phyloP scores from a whole-genome alignment of 2,888 invertebrate genomes.

The Drosophila mettleri region DNA sequence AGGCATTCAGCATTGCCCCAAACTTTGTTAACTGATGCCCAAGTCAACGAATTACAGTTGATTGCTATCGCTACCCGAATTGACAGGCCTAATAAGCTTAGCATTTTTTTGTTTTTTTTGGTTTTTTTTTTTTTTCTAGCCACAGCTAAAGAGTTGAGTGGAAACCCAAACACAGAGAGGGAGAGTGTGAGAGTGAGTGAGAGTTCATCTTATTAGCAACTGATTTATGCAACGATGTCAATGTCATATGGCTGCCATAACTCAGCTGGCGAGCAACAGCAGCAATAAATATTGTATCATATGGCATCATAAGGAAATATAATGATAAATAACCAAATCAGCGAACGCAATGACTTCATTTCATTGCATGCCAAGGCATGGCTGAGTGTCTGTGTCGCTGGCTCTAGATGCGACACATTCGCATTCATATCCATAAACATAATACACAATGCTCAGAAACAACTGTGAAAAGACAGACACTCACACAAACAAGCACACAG shows the following conservation, averaged over 20 bases:
- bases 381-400: conserved; percentile 5
- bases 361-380: conserved; percentile 49
- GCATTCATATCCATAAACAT: conserved; percentile 54
- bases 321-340: conserved; percentile 81
- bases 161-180: background rate
- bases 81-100: conserved; percentile 62
- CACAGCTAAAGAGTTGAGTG: conserved; percentile 56
- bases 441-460: conserved; percentile 44
- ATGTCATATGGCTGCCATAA: conserved; percentile 73
- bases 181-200: background rate
- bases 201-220: conserved; percentile 28
- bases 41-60: conserved; percentile 52
- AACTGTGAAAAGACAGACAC: conserved; percentile 41
- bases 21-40: conserved; percentile 43
- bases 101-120: too few relatives aligned
- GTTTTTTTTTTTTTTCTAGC: conserved; percentile 33
- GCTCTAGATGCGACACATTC: conserved; percentile 58
- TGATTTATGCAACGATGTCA: conserved; percentile 75
- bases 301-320: conserved; percentile 75
- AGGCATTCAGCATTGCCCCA: conserved; percentile 19
- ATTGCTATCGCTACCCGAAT: conserved; percentile 44
- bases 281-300: conserved; percentile 77
- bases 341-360: conserved; percentile 71
- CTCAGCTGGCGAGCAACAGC: conserved; percentile 37
- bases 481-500: too few relatives aligned